A percentile compares a stretch with the other conserved stretches of the same genome.
Conservation (phyloP, 2,888 invertebrate genomes). For the Drosophila stalkeri region DNA sequence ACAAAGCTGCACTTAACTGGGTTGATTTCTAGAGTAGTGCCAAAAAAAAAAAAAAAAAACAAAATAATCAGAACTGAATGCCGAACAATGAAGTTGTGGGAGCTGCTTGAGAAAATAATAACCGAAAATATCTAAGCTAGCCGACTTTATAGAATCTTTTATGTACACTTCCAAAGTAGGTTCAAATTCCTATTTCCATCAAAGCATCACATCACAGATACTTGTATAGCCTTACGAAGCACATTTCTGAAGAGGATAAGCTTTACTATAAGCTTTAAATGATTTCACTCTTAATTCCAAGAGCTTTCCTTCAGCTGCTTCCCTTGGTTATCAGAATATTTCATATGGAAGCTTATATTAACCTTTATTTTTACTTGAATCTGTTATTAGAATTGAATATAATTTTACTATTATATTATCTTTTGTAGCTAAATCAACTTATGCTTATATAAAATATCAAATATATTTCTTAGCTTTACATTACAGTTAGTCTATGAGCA, state of each 20-base stretch:
- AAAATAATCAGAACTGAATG: conserved; percentile 3
- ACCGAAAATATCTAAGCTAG: not conserved
- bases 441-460: no score
- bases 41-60: conserved; percentile 18
- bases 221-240: not conserved
- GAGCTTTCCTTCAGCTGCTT: not conserved
- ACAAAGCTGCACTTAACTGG: conserved; percentile 52
- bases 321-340: no score
- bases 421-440: no score
- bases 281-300: not conserved
- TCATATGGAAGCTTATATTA: no score
- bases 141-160: not conserved
- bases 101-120: not conserved
- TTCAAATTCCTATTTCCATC: not conserved
- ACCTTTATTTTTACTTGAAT: no score
- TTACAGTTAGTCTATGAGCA: not conserved
- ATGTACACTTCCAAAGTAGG: not conserved
- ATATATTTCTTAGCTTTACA: no score
- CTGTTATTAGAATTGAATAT: no score
- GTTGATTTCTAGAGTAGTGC: conserved; percentile 49
- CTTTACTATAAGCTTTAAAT: not conserved
- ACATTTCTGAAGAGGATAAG: no score
- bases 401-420: no score
- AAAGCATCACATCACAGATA: not conserved
- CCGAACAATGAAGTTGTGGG: conserved; percentile 4